Conservation (phyloP, 2,797 vertebrate species). For the Thalassophryne amazonica region DNA sequence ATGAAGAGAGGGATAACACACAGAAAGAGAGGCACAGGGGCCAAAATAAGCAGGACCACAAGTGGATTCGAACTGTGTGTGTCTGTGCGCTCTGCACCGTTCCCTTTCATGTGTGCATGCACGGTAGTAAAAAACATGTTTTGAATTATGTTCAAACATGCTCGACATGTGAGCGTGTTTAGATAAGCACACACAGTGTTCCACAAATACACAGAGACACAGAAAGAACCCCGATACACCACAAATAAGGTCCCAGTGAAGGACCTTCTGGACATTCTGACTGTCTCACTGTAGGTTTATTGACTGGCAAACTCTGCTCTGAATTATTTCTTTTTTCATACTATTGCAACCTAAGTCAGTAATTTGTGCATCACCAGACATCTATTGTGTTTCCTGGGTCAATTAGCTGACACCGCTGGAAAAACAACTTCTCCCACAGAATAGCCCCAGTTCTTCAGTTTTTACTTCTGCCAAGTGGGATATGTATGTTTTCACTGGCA, state of each 20-base stretch:
- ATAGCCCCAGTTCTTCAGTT: too few species aligned
- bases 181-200: constrained; percentile 15
- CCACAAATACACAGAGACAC: constrained; percentile 5
- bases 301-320: too few species aligned
- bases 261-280: constrained; percentile 2
- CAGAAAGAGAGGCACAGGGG: constrained; percentile 31
- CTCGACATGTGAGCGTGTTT: constrained; percentile 19
- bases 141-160: constrained; percentile 43
- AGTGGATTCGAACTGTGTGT: constrained; percentile 22
- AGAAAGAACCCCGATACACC: background rate
- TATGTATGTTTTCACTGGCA: too few species aligned
- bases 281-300: too few species aligned
- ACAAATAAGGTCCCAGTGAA: constrained; percentile 18
- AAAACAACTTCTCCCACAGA: too few species aligned
- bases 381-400: too few species aligned
- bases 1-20: constrained; percentile 54
- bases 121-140: constrained; percentile 66
- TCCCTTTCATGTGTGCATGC: constrained; percentile 18
- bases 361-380: too few species aligned
- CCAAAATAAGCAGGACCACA: constrained; percentile 63
- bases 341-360: too few species aligned
- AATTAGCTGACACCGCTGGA: too few species aligned
- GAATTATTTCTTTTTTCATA: too few species aligned
- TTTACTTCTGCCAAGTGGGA: too few species aligned
- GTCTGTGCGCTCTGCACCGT: background rate